Evolutionary conservation across 2,797 vertebrate genomes (phyloP).

Genomic region (Acomys russatus): DNA sequence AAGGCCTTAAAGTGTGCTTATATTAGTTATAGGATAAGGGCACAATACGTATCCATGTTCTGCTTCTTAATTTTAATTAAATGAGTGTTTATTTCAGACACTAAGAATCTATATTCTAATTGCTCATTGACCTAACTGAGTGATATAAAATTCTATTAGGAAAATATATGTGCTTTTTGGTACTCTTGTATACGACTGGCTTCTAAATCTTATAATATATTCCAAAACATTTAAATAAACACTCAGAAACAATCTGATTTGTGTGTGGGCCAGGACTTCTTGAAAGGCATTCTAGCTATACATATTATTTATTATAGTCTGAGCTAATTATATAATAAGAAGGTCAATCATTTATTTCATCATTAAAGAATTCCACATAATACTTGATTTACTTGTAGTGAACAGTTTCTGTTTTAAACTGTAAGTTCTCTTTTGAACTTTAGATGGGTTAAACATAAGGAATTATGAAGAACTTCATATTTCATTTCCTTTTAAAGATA

Average conservation of each 20-base stretch:
- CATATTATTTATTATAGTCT: not conserved
- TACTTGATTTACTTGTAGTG: not conserved
- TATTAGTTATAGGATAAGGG: not conserved
- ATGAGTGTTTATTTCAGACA: not conserved
- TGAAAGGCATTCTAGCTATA: not conserved
- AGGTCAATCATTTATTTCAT: not conserved
- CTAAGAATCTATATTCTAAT: not conserved
- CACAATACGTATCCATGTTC: not conserved
- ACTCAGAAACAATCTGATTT: not conserved
- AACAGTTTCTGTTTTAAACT: not conserved
- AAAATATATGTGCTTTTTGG: not conserved
- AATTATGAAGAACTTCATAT: not conserved
- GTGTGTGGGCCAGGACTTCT: not conserved
- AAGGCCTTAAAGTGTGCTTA: not conserved
- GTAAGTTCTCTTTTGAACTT: not conserved
- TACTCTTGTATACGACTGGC: not conserved
- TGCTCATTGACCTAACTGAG: not conserved
- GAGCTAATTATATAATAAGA: not conserved
- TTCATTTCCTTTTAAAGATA: slow-evolving; percentile 2
- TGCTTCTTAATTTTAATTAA: slow-evolving; percentile 4
- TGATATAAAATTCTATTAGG: not conserved
- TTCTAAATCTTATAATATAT: not conserved
- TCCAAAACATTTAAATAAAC: not conserved
- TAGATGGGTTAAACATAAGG: not conserved
- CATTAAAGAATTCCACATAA: not conserved